A percentile compares a stretch with the other conserved stretches of the same genome.
Evolutionary conservation across 2,113 vertebrate species (phyloP).

Genomic region (Odocoileus virginianus): DNA sequence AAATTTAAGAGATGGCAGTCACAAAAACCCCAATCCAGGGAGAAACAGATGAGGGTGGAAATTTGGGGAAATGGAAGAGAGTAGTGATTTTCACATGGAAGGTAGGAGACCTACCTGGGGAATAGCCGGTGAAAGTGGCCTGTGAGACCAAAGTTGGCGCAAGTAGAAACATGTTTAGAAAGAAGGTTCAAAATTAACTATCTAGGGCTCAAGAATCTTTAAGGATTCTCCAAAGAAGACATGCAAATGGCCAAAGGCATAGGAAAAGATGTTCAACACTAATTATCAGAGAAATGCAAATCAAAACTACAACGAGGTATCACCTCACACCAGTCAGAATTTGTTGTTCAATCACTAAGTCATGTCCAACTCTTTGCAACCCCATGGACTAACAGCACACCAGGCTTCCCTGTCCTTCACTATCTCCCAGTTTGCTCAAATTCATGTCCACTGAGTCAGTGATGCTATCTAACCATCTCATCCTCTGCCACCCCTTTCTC

Average conservation of each 20-base stretch:
- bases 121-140: neutral
- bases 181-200: neutral
- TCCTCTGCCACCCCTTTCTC: neutral
- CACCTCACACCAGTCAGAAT: neutral
- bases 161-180: neutral
- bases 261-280: too few relatives aligned
- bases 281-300: too few relatives aligned
- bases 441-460: neutral
- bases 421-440: neutral
- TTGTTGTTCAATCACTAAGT: neutral
- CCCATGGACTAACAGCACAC: neutral
- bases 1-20: neutral
- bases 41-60: neutral
- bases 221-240: too few relatives aligned
- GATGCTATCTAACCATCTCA: neutral
- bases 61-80: neutral
- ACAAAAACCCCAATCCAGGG: neutral
- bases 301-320: too few relatives aligned
- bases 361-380: neutral
- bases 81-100: neutral
- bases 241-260: too few relatives aligned
- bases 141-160: neutral
- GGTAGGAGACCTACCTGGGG: neutral
- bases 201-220: neutral
- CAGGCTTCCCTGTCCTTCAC: neutral